These are phyloP conservation scores for Odontothrips loti DNA, from an alignment of 2,888 invertebrate species.

Conservation along the genomic window DNA sequence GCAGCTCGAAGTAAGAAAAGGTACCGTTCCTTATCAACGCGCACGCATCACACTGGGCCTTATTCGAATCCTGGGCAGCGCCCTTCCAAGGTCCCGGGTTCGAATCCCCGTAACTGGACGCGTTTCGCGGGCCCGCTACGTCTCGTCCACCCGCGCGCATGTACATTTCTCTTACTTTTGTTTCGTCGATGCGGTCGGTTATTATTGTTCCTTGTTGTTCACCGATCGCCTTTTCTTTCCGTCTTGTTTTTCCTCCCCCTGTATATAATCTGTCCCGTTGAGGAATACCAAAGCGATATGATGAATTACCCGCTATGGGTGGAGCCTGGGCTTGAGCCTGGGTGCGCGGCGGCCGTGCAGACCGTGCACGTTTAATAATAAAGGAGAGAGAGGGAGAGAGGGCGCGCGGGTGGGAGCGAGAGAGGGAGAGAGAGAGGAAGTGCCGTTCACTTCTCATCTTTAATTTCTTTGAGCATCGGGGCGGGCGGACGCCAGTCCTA, in stretches of 20 bases:
- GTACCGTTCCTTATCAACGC: too few species aligned
- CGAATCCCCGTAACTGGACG: too few species aligned
- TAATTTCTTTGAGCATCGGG: not conserved
- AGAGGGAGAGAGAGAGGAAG: not conserved
- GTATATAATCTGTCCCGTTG: conserved; percentile 11
- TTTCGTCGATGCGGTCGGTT: not conserved
- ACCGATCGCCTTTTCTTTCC: not conserved
- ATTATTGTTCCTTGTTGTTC: not conserved
- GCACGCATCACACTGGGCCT: too few species aligned
- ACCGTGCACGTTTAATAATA: conserved; percentile 12
- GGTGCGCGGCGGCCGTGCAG: not conserved
- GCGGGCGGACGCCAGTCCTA: too few species aligned
- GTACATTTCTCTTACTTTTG: too few species aligned
- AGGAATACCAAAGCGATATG: not conserved
- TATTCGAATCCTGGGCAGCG: too few species aligned
- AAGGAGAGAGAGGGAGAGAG: not conserved
- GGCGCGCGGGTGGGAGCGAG: not conserved
- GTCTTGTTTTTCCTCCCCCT: not conserved
- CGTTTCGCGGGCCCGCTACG: too few species aligned
- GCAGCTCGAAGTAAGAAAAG: too few species aligned
- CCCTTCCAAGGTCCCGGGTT: too few species aligned
- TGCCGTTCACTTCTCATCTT: not conserved
- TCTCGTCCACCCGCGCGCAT: too few species aligned
- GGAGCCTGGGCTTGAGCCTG: not conserved
- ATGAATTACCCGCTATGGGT: conserved; percentile 19